Evolutionary conservation across 2,888 invertebrate genomes (phyloP).

Genomic region (Drosophila mercatorum): DNA sequence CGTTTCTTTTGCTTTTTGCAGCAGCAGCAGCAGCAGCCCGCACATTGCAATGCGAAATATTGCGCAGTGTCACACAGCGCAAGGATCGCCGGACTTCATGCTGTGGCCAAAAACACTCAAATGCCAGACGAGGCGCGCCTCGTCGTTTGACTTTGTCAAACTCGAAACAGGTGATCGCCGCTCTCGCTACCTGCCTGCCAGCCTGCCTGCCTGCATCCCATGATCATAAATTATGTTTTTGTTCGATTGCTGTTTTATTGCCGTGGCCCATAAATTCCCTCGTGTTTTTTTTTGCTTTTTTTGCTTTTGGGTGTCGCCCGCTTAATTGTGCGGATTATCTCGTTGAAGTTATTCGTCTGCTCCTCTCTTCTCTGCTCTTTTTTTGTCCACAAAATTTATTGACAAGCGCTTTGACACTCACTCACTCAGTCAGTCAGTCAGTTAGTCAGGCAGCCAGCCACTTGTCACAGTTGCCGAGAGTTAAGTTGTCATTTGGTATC

Average conservation of each 20-base stretch:
- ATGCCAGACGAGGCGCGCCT: slow-evolving; percentile 54
- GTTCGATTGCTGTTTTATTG: slow-evolving; percentile 54
- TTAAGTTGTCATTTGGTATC: slow-evolving; percentile 66
- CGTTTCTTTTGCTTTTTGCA: slow-evolving; percentile 9
- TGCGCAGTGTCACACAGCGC: slow-evolving; percentile 70
- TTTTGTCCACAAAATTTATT: slow-evolving; percentile 63
- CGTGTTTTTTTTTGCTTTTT: slow-evolving; percentile 24
- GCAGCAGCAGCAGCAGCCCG: slow-evolving; percentile 69
- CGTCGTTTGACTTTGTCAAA: slow-evolving; percentile 58
- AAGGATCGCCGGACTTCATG: slow-evolving; percentile 64
- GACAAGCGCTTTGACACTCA: slow-evolving; percentile 66
- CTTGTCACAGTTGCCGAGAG: slow-evolving; percentile 56
- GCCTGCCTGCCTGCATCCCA: slow-evolving; percentile 26
- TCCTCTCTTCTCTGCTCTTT: neutral
- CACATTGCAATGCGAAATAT: slow-evolving; percentile 76
- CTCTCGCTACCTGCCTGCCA: slow-evolving; percentile 63
- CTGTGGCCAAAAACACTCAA: slow-evolving; percentile 73
- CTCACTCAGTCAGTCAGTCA: slow-evolving; percentile 30
- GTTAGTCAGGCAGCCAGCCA: slow-evolving; percentile 32
- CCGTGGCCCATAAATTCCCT: slow-evolving; percentile 33
- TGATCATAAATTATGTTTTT: slow-evolving; percentile 76
- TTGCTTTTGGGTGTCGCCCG: slow-evolving; percentile 53
- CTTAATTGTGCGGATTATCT: slow-evolving; percentile 77
- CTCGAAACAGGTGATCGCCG: slow-evolving; percentile 73
- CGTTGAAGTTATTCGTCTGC: slow-evolving; percentile 29